These are phyloP conservation scores for Aphelinus certus DNA, from an alignment of 1,140 invertebrate species.

Conservation along the genomic window DNA sequence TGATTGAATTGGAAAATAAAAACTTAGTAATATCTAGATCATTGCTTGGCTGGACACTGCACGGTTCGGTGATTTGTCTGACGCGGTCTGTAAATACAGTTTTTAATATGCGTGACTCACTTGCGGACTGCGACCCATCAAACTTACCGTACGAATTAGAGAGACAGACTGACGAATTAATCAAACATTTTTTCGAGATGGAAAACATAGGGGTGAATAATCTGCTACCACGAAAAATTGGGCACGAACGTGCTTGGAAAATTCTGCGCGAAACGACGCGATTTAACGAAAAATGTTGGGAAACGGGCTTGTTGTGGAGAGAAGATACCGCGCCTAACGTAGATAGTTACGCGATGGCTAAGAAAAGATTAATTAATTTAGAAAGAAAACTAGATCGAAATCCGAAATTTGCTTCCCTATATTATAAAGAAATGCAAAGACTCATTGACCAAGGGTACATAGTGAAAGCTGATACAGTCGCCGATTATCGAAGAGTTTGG, in stretches of 20 bases:
- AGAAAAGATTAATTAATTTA: constrained; percentile 26
- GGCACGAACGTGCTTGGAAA: background rate
- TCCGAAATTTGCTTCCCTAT: background rate
- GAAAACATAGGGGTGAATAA: no score
- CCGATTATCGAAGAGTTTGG: background rate
- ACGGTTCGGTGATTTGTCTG: background rate
- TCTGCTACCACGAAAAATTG: background rate
- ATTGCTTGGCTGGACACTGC: background rate
- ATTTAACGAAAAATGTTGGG: constrained; percentile 14
- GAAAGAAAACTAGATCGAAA: constrained; percentile 37
- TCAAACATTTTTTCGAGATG: no score
- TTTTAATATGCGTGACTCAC: no score
- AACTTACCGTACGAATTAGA: no score
- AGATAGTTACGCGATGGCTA: constrained; percentile 15
- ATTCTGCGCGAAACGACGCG: constrained; percentile 7
- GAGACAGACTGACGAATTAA: no score
- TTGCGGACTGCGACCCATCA: no score
- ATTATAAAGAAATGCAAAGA: constrained; percentile 37
- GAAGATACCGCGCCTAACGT: background rate
- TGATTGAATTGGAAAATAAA: background rate
- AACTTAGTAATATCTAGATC: constrained; percentile 4
- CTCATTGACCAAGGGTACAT: constrained; percentile 41
- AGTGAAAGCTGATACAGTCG: background rate
- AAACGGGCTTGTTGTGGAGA: constrained; percentile 45
- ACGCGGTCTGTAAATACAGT: no score